Percentiles rank a stretch among this genome's conserved stretches.
phyloP scores from a whole-genome alignment of 1,140 invertebrate species.

The Lordiphosa clarofinis region DNA sequence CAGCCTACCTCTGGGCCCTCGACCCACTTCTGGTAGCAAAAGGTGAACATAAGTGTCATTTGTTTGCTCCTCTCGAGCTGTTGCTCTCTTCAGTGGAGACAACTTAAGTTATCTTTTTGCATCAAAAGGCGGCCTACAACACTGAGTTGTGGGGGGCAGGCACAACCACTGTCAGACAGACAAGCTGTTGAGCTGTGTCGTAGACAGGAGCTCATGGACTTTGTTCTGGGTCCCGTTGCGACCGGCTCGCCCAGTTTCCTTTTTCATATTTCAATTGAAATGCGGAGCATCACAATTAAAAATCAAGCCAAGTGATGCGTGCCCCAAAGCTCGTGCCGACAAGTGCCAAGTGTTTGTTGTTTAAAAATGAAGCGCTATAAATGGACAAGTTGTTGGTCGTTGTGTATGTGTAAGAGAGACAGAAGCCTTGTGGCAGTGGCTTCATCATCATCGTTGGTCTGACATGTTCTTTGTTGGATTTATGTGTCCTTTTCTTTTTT shows the following conservation, averaged over 20 bases:
- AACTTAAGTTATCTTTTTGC: slow-evolving; percentile 62
- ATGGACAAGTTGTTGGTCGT: slow-evolving; percentile 46
- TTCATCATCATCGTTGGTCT: slow-evolving; percentile 9
- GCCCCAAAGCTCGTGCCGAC: slow-evolving; percentile 23
- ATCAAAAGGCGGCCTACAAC: slow-evolving; percentile 50
- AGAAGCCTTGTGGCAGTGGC: slow-evolving; percentile 9
- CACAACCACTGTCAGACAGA: slow-evolving; percentile 22
- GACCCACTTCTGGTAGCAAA: slow-evolving; percentile 39
- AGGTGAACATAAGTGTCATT: slow-evolving; percentile 57
- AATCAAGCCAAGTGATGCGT: slow-evolving; percentile 57
- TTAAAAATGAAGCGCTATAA: slow-evolving; percentile 54
- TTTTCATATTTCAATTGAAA: slow-evolving; percentile 55
- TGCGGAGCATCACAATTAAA: slow-evolving; percentile 55
- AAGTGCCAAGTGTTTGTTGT: slow-evolving; percentile 51
- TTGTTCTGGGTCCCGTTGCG: slow-evolving; percentile 26
- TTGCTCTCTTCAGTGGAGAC: slow-evolving; percentile 34
- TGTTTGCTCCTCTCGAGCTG: slow-evolving; percentile 35
- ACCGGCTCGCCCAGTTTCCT: no score
- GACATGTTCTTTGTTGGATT: slow-evolving; percentile 7
- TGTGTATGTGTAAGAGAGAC: no score
- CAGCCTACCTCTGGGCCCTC: background rate
- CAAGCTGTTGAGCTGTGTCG: slow-evolving; percentile 41
- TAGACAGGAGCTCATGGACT: slow-evolving; percentile 9
- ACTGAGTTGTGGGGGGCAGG: no score
- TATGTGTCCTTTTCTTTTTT: slow-evolving; percentile 9